Percentiles rank a stretch among this genome's conserved stretches.
Conservation (phyloP, 1,140 invertebrate genomes). For the Tenebrio molitor region DNA sequence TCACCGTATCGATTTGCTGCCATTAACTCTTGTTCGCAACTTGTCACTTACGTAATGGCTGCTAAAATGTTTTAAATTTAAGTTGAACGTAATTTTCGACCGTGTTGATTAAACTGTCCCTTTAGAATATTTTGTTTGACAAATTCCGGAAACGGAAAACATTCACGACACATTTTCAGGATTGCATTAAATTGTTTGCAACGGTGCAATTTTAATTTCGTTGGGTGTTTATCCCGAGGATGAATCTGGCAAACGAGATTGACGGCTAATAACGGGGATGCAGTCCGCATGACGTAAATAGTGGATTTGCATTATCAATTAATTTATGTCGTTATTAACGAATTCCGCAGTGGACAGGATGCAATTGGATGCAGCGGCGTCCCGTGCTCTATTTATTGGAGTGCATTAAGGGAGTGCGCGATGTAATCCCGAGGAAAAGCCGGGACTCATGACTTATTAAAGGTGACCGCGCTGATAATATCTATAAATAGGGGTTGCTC, state of each 20-base stretch:
- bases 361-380: not conserved
- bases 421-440: slow-evolving; percentile 32
- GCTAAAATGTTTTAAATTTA: slow-evolving; percentile 17
- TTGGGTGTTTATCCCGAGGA: no score
- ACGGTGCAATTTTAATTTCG: no score
- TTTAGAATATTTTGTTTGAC: no score
- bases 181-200: no score
- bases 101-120: no score
- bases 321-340: not conserved
- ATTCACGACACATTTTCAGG: no score
- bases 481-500: slow-evolving; percentile 50
- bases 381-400: slow-evolving; percentile 9
- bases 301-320: not conserved
- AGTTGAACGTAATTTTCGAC: no score
- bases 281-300: no score
- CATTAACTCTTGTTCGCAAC: slow-evolving; percentile 9
- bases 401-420: slow-evolving; percentile 1
- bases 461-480: slow-evolving; percentile 50
- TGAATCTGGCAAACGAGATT: no score
- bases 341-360: not conserved
- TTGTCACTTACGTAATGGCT: slow-evolving; percentile 8
- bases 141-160: no score
- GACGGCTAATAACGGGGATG: no score
- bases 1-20: slow-evolving; percentile 19
- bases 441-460: slow-evolving; percentile 48